A percentile compares a stretch with the other conserved stretches of the same genome.
Evolutionary conservation across 2,113 vertebrate species (phyloP).

Genomic region (Emydura subglobosa): DNA sequence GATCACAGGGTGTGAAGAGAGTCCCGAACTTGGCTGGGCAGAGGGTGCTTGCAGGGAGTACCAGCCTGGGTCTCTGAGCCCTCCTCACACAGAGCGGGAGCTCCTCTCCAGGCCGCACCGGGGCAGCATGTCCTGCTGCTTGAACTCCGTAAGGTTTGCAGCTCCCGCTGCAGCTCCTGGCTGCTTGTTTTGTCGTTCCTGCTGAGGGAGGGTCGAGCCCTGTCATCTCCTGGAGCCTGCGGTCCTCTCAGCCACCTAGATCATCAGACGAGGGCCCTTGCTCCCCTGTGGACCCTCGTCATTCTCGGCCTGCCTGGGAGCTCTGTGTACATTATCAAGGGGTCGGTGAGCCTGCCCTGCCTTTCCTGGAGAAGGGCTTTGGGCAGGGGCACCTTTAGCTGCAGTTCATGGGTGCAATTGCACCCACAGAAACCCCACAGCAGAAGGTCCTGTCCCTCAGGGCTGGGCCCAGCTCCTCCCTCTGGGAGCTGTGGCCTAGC

Average conservation of each 20-base stretch:
- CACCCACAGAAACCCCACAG: not conserved
- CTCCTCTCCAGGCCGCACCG: not conserved
- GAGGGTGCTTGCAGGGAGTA: not conserved
- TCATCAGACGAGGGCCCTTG: not conserved
- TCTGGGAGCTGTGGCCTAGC: not conserved
- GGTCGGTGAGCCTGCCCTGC: rapidly evolving
- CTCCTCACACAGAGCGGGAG: not conserved
- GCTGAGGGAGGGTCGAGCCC: not conserved
- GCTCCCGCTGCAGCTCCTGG: not conserved
- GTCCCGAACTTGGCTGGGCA: too few relatives aligned
- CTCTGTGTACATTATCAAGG: not conserved
- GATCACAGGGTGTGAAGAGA: not conserved
- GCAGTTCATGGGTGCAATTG: not conserved
- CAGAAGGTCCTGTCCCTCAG: not conserved
- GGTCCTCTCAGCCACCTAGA: rapidly evolving
- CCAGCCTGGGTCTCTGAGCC: not conserved
- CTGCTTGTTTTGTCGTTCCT: rapidly evolving
- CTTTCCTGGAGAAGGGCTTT: not conserved
- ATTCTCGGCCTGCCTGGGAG: not conserved
- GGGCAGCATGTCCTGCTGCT: not conserved
- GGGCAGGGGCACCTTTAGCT: not conserved
- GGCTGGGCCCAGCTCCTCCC: not conserved
- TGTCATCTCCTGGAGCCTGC: not conserved
- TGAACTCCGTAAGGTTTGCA: not conserved
- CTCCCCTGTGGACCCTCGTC: not conserved